Evolutionary conservation across 2,113 vertebrate genomes (phyloP).

Genomic region (Gambusia affinis): DNA sequence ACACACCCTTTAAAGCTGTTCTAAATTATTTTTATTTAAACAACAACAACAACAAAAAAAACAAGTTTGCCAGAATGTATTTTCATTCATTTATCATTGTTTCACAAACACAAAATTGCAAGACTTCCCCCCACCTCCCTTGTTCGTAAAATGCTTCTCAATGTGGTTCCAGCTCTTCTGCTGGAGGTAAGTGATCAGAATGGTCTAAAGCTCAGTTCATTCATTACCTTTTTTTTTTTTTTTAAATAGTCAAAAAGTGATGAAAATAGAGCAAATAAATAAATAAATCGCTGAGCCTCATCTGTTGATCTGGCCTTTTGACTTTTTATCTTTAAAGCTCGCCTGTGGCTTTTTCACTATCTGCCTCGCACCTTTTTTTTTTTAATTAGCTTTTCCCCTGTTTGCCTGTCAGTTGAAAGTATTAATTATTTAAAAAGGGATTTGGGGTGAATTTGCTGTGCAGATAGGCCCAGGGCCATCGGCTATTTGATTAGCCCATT

Average conservation of each 20-base stretch:
- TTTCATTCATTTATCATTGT: not conserved
- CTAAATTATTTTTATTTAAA: not conserved
- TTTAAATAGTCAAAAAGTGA: not conserved
- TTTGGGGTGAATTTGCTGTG: constrained; percentile 48
- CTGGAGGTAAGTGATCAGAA: not conserved
- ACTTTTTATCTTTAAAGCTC: constrained; percentile 21
- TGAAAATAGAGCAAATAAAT: constrained; percentile 1
- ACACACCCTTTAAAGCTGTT: not conserved
- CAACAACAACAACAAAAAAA: not conserved
- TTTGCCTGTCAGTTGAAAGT: constrained; percentile 45
- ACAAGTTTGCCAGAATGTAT: not conserved
- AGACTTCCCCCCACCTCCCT: not conserved
- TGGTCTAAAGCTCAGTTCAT: not conserved
- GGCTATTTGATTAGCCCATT: constrained; percentile 35
- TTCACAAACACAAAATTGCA: not conserved
- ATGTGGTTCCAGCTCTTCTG: not conserved
- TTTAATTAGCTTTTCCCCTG: constrained; percentile 35
- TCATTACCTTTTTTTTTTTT: not conserved
- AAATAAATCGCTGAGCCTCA: not conserved
- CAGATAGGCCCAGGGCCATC: constrained; percentile 33
- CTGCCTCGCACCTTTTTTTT: constrained; percentile 39
- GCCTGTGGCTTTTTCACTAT: constrained; percentile 33
- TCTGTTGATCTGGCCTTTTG: constrained; percentile 28
- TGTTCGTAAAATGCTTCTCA: not conserved
- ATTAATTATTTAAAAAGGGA: constrained; percentile 59